These are phyloP conservation scores for Illadopsis cleaveri DNA, from an alignment of 2,113 vertebrate species.

Conservation along the genomic window DNA sequence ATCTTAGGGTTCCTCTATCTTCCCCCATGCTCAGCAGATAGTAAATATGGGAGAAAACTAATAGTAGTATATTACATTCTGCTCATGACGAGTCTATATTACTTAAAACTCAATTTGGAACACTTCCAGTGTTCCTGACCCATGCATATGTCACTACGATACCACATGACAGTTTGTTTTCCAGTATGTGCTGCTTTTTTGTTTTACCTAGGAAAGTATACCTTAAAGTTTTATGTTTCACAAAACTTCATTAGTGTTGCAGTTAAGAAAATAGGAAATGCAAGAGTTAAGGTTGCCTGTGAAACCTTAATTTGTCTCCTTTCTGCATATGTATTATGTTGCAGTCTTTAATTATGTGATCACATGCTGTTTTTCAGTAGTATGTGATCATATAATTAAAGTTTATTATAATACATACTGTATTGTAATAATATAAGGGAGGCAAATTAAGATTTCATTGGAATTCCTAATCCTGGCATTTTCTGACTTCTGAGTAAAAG, in stretches of 20 bases:
- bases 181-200: neutral
- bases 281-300: conserved; percentile 52
- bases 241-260: neutral
- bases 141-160: neutral
- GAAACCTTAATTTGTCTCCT: conserved; percentile 53
- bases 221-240: neutral
- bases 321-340: conserved; percentile 54
- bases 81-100: neutral
- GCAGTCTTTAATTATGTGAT: conserved; percentile 65
- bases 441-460: conserved; percentile 37
- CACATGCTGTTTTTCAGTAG: conserved; percentile 65
- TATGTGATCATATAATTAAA: conserved; percentile 56
- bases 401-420: conserved; percentile 40
- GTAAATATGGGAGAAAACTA: neutral
- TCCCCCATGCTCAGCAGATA: neutral
- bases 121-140: neutral
- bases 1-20: neutral
- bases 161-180: neutral
- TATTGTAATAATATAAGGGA: conserved; percentile 40
- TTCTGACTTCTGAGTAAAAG: neutral
- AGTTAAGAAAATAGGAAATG: conserved; percentile 25
- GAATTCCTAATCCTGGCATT: neutral
- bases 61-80: neutral
- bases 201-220: neutral
- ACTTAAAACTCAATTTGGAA: neutral